Conservation (phyloP, 2,888 invertebrate species). For the Mesorhabditis belari region DNA sequence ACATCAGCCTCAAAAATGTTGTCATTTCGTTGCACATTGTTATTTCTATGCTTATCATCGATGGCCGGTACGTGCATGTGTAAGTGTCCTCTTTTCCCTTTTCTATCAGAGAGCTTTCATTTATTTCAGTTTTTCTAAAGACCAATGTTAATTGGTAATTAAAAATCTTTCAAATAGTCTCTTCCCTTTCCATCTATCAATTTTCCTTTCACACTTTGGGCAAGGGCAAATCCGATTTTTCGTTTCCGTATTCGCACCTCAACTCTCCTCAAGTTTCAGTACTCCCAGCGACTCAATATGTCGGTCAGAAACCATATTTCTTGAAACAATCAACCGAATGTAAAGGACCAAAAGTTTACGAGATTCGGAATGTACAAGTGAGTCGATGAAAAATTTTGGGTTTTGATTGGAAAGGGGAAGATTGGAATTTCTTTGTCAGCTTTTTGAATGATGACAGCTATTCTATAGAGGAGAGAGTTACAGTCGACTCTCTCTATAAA, state of each 20-base stretch:
- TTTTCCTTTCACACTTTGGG: not conserved
- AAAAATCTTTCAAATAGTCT: no score
- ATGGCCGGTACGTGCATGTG: not conserved
- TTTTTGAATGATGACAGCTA: no score
- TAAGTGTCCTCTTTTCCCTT: not conserved
- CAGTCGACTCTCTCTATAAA: no score
- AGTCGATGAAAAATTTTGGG: no score
- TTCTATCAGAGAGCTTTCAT: no score
- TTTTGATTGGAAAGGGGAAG: no score
- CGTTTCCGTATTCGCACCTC: no score
- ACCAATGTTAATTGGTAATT: no score
- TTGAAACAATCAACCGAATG: conserved; percentile 46
- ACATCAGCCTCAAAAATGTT: not conserved
- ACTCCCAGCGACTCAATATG: conserved; percentile 38
- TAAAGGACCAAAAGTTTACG: conserved; percentile 39
- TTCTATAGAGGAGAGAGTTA: no score
- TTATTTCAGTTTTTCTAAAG: no score
- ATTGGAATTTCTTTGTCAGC: no score
- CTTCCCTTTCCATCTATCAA: not conserved
- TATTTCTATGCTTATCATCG: not conserved
- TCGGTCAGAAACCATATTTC: conserved; percentile 41
- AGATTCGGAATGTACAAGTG: conserved; percentile 42
- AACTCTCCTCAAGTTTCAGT: conserved; percentile 22
- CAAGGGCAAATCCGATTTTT: no score
- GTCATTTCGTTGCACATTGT: not conserved